Base-by-base conservation (phyloP, 2,888 invertebrate species). In the Hemaris fuciformis region DNA sequence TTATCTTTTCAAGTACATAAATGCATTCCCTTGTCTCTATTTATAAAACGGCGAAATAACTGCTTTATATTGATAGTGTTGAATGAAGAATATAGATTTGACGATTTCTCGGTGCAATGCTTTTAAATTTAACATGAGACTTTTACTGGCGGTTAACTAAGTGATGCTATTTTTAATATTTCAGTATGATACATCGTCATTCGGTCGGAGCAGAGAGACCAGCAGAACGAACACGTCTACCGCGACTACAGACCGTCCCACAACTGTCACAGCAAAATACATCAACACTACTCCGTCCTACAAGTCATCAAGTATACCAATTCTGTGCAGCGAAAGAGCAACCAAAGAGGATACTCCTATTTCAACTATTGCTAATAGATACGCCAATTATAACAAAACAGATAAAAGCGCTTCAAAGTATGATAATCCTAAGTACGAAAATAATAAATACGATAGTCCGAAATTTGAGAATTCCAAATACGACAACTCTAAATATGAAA, bases 291-390 rank as follows among this genome's bases (percentile, higher is more conserved):
- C 89, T 15, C 85, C 90, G 3, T 83, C 89, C 8, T 89, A 87
- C 68, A 92, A 91, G 66, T 85, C 90, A n/a, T 91, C 91, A n/a
- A 91, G 89, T 71, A 92, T 92, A 64, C 91, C 91, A 7, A 79
- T 91, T 25, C 78, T 89, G 31, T 77, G 77, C 46, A 71, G 85
- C 42, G 92, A 93, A 53, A 84, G 88, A n/a, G 73, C 82, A 1
- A 66, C 77, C 23, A 83, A 88, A 66, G 92, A 92, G 65, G 91
- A 92, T 70, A 84, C 88, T 2, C 85, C 90, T 0, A 89, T 89
- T 56, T 85, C 89, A 5, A 72, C 89, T 1, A 91, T 91, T 27
- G 86, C 92, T 5, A 93, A 79, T 66, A 81, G 89, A 75, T 93
- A 93, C 66, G 77, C 89, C 3, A 88, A 76, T 69, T 93, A 91